Conservation (phyloP, 2,113 vertebrate genomes). For the Centrocercus urophasianus region DNA sequence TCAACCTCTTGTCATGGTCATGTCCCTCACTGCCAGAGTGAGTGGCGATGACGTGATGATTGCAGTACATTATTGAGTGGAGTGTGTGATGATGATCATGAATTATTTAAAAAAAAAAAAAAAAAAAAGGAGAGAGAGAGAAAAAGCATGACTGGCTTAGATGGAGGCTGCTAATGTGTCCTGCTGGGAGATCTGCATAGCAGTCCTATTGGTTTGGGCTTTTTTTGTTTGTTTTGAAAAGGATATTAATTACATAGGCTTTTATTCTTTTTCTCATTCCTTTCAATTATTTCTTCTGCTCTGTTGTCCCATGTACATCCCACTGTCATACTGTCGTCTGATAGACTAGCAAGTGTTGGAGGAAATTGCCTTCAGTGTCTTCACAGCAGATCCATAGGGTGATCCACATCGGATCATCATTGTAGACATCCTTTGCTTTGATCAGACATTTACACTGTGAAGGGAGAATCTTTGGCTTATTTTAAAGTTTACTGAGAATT, state of each 20-base stretch:
- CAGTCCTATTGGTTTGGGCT: background rate
- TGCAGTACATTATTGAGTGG: background rate
- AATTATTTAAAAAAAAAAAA: background rate
- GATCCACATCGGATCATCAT: background rate
- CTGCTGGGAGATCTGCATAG: background rate
- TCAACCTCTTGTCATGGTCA: background rate
- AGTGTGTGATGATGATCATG: background rate
- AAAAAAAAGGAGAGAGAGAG: too few relatives aligned
- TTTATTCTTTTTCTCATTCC: background rate
- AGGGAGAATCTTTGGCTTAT: background rate
- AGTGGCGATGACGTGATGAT: background rate
- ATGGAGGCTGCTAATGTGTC: background rate
- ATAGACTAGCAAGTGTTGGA: background rate
- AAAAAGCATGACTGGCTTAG: background rate
- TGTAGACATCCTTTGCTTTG: background rate
- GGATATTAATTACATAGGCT: background rate
- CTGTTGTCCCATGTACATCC: background rate
- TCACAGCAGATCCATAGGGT: background rate
- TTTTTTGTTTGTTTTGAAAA: background rate
- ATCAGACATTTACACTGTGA: background rate
- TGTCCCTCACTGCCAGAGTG: background rate
- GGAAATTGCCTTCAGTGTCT: background rate
- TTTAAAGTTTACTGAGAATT: background rate
- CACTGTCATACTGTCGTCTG: background rate
- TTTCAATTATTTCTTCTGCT: background rate